Conservation (phyloP, 2,113 vertebrate genomes). For the Colius striatus region DNA sequence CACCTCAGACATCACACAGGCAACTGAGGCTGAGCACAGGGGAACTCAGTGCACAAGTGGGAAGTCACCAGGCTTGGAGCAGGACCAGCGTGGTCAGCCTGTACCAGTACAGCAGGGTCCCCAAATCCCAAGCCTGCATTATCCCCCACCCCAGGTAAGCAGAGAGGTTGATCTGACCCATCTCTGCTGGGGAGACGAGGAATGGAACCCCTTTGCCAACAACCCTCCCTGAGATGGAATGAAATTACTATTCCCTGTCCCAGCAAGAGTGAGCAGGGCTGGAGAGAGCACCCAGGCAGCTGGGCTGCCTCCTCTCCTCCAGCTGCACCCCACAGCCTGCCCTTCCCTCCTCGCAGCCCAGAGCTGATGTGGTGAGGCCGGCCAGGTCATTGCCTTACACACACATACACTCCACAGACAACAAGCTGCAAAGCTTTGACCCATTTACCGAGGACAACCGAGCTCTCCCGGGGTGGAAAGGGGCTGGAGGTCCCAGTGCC, state of each 20-base stretch:
- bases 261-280: fast-evolving
- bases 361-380: not conserved
- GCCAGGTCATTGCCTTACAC: not conserved
- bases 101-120: fast-evolving
- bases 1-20: not conserved
- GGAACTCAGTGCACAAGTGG: not conserved
- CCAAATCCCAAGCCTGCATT: not conserved
- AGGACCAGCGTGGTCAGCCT: not conserved
- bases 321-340: not conserved
- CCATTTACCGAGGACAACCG: not conserved
- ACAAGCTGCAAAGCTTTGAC: not conserved
- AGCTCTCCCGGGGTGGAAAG: not conserved
- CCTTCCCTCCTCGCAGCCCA: not conserved
- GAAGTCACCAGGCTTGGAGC: not conserved
- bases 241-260: not conserved
- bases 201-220: not conserved
- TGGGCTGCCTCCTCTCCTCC: not conserved
- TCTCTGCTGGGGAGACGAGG: fast-evolving
- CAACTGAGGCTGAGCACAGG: not conserved
- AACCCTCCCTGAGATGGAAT: not conserved
- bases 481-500: not conserved
- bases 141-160: not conserved
- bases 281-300: not conserved
- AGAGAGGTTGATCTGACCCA: not conserved
- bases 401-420: fast-evolving